Conservation (phyloP, 2,888 invertebrate genomes). For the Chrysodeixis includens region DNA sequence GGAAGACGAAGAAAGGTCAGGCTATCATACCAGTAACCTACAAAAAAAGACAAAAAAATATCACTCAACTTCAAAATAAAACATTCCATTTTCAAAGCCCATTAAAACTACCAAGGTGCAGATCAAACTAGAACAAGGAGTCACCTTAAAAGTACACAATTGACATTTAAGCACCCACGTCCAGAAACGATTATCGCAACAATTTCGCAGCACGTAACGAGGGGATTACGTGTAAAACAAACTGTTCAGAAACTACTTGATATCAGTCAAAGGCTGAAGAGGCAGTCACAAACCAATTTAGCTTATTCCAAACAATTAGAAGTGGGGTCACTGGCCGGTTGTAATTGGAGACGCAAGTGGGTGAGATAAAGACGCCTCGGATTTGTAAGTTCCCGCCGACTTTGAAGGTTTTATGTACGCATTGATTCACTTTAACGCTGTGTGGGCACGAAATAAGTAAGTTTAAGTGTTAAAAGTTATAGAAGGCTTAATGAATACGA, state of each 20-base stretch:
- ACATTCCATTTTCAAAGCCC: conserved; percentile 1
- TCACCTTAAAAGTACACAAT: conserved; percentile 26
- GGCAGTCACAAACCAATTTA: conserved; percentile 66
- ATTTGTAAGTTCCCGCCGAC: conserved; percentile 33
- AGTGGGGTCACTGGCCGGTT: conserved; percentile 62
- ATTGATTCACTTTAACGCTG: background rate
- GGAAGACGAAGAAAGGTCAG: background rate
- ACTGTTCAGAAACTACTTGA: no score
- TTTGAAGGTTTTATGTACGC: background rate
- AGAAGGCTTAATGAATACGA: background rate
- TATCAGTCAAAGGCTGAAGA: conserved; percentile 26
- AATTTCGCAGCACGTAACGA: conserved; percentile 47
- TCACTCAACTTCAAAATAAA: conserved; percentile 5
- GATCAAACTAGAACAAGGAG: conserved; percentile 16
- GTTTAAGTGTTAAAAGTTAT: background rate
- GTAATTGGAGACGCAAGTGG: conserved; percentile 59
- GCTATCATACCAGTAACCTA: background rate
- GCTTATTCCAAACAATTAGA: conserved; percentile 68
- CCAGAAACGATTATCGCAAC: conserved; percentile 24
- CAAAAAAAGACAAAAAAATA: background rate
- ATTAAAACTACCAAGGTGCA: conserved; percentile 16
- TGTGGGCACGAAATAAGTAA: background rate
- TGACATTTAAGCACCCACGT: conserved; percentile 39
- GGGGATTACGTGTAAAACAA: conserved; percentile 54
- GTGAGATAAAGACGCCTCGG: conserved; percentile 49